A percentile compares a stretch with the other conserved stretches of the same genome.
These are phyloP conservation scores for Adelges cooleyi DNA, from an alignment of 1,140 invertebrate species.

Conservation along the genomic window DNA sequence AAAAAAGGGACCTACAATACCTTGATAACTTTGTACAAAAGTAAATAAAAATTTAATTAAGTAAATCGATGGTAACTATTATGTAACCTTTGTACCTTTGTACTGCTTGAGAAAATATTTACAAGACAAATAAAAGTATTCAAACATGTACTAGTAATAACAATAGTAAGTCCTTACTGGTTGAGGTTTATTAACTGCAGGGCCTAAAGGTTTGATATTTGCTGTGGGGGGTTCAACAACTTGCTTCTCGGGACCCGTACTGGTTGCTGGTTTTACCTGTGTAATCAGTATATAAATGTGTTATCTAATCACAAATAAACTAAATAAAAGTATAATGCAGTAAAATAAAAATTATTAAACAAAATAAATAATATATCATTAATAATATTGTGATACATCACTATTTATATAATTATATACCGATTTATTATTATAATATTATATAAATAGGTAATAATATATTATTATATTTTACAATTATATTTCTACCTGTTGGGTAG, in stretches of 20 bases:
- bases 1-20: too few species aligned
- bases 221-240: constrained; percentile 70
- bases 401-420: not conserved
- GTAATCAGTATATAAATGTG: not conserved
- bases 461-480: not conserved
- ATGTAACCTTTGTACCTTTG: too few species aligned
- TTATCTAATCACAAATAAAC: not conserved
- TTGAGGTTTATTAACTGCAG: constrained; percentile 37
- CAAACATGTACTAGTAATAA: too few species aligned
- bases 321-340: not conserved
- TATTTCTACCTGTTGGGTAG: constrained; percentile 37
- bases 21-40: too few species aligned
- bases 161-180: constrained; percentile 36
- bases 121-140: too few species aligned
- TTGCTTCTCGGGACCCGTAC: constrained; percentile 52
- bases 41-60: too few species aligned
- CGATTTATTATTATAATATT: not conserved
- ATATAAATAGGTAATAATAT: not conserved
- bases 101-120: too few species aligned
- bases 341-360: not conserved
- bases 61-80: too few species aligned
- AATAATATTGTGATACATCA: not conserved
- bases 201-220: constrained; percentile 86
- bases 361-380: not conserved
- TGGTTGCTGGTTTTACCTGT: constrained; percentile 51